Evolutionary conservation across 2,113 vertebrate species (phyloP), one percentile per base, ranked within the genome.

Genomic region (Climacteris rufus): DNA sequence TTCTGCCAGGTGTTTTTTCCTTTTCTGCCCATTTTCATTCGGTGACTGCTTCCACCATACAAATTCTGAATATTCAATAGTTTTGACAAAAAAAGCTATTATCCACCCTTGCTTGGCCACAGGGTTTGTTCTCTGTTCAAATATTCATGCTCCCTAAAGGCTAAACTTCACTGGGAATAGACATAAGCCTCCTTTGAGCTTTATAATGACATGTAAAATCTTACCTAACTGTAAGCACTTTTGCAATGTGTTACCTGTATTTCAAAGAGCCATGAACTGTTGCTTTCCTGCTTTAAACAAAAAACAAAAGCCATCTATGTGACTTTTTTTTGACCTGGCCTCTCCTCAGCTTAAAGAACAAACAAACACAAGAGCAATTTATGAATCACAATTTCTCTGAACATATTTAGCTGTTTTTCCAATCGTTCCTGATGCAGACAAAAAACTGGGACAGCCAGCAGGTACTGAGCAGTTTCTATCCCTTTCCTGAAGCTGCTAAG

Each of bases 301-400:
- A 83, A 91, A 49, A 47, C 64, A 96, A 92, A 88, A 94, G 64
- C 52, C 75, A 87, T 75, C 72, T 90, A 63, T 77, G 77, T 56
- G 44, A 64, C 68, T 81, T 69, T 76, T 89, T 66, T 88, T 85
- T 83, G 31, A 86, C 86, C 85, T 89, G 72, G 75, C n/a, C 6
- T 2, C 64, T 94, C 75, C 66, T 82, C 49, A 88, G 79, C 50
- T 87, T 63, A 65, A 90, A 90, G 92, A 71, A 59, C 88, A 91
- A 94, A 89, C 83, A 95, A n/a, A 90, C 95, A 92, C 47, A 60
- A 50, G 52, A 66, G 60, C 60, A 81, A 57, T 82, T 97, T 42
- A 93, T 96, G 93, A 96, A 96, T 96, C 93, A 96, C 72, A 82
- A 68, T 90, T 96, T 96, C 93, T 96, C 68, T 64, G 71, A 93